phyloP scores from a whole-genome alignment of 2,797 vertebrate genomes.

The Etheostoma perlongum region DNA sequence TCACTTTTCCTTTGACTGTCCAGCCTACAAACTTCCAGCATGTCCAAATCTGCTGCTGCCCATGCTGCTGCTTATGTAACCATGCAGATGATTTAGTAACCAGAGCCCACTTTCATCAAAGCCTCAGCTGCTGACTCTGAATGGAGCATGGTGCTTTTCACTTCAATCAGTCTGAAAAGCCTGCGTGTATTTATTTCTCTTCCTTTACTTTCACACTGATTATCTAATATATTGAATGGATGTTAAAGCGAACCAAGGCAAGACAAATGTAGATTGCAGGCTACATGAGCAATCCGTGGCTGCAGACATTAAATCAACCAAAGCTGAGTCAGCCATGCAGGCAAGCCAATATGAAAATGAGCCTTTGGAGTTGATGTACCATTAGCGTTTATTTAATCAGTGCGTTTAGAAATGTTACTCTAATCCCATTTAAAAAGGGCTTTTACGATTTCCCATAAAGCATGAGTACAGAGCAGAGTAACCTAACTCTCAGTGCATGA shows the following conservation, averaged over 20 bases:
- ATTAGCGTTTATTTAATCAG: neutral
- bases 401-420: neutral
- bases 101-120: slow-evolving; percentile 41
- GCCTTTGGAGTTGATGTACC: neutral
- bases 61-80: slow-evolving; percentile 70
- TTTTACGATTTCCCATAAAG: slow-evolving; percentile 15
- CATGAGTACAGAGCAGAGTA: neutral
- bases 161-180: neutral
- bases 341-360: neutral
- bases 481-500: neutral
- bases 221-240: neutral
- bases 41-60: slow-evolving; percentile 59
- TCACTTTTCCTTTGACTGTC: neutral
- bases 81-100: slow-evolving; percentile 66
- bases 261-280: neutral
- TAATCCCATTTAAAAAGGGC: neutral
- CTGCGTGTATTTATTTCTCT: neutral
- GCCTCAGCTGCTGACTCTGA: slow-evolving; percentile 15
- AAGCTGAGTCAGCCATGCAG: neutral
- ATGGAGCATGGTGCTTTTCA: neutral
- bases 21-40: slow-evolving; percentile 74
- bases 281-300: neutral
- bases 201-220: neutral
- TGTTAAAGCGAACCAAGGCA: neutral
- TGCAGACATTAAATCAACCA: neutral